These are phyloP conservation scores for Sceloporus tristichus DNA, from an alignment of 2,113 vertebrate genomes.

Conservation along the genomic window DNA sequence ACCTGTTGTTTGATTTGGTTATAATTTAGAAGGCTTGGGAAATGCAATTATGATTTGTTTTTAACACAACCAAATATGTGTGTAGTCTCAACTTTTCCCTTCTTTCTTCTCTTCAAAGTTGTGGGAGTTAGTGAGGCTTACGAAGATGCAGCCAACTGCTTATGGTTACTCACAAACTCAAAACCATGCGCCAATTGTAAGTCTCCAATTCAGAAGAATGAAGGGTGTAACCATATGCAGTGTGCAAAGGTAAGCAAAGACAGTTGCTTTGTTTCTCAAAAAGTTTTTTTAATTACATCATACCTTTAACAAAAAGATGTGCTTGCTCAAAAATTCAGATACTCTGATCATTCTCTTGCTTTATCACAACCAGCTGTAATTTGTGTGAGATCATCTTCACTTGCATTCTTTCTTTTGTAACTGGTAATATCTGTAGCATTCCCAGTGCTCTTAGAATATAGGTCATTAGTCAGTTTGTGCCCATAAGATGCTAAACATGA, in stretches of 20 bases:
- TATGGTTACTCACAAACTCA: conserved; percentile 96
- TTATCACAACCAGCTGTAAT: background rate
- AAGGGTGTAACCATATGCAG: conserved; percentile 99
- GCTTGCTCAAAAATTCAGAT: no score
- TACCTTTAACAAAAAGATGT: background rate
- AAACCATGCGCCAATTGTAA: conserved; percentile 98
- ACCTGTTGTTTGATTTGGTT: background rate
- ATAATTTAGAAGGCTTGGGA: conserved; percentile 19
- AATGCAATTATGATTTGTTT: conserved; percentile 7
- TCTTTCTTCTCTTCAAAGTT: conserved; percentile 79
- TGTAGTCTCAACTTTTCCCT: conserved; percentile 40
- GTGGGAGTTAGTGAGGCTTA: conserved; percentile 96
- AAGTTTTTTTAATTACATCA: background rate
- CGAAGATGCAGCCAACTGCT: conserved; percentile 97
- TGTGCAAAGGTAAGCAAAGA: conserved; percentile 92
- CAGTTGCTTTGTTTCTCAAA: background rate
- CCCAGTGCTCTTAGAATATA: background rate
- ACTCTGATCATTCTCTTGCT: conserved; percentile 21
- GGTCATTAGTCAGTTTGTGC: background rate
- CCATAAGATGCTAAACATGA: background rate
- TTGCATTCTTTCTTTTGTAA: conserved; percentile 21
- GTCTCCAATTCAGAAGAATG: conserved; percentile 99
- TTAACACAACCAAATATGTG: conserved; percentile 12
- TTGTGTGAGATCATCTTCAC: background rate
- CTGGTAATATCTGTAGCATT: background rate